Percentiles rank a stretch among this genome's conserved stretches.
These are phyloP conservation scores for Sussaba pulchella DNA, from an alignment of 2,888 invertebrate genomes.

Conservation along the genomic window DNA sequence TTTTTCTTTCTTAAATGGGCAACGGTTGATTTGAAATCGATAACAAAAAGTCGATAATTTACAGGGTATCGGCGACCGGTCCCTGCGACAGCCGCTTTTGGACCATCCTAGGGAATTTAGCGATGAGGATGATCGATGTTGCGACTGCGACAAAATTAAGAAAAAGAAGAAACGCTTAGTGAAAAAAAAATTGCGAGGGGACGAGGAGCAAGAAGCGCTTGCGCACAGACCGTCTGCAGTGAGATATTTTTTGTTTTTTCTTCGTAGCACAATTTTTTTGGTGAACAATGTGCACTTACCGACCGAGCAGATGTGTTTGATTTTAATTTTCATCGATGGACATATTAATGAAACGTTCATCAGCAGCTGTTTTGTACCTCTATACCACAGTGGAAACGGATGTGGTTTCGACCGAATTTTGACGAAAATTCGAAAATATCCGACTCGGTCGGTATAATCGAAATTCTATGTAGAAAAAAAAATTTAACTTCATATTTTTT, in stretches of 20 bases:
- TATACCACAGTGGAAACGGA: too few species aligned
- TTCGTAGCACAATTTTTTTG: background rate
- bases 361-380: too few species aligned
- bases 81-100: constrained; percentile 56
- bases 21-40: background rate
- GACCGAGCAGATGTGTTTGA: too few species aligned
- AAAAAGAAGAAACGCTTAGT: constrained; percentile 58
- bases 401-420: too few species aligned
- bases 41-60: background rate
- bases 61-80: constrained; percentile 45
- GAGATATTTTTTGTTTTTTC: constrained; percentile 12
- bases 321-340: too few species aligned
- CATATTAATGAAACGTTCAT: too few species aligned
- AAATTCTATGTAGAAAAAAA: too few species aligned
- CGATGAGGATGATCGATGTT: constrained; percentile 61
- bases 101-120: constrained; percentile 28
- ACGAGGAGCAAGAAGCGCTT: constrained; percentile 48
- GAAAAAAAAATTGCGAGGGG: constrained; percentile 50
- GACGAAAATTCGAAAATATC: too few species aligned
- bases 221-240: constrained; percentile 58
- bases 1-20: background rate
- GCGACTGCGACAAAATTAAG: constrained; percentile 53
- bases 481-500: too few species aligned
- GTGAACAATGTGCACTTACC: too few species aligned
- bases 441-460: too few species aligned